Evolutionary conservation across 1,140 invertebrate species (phyloP), one percentile per base, ranked within the genome.

Genomic region (Planococcus citri): DNA sequence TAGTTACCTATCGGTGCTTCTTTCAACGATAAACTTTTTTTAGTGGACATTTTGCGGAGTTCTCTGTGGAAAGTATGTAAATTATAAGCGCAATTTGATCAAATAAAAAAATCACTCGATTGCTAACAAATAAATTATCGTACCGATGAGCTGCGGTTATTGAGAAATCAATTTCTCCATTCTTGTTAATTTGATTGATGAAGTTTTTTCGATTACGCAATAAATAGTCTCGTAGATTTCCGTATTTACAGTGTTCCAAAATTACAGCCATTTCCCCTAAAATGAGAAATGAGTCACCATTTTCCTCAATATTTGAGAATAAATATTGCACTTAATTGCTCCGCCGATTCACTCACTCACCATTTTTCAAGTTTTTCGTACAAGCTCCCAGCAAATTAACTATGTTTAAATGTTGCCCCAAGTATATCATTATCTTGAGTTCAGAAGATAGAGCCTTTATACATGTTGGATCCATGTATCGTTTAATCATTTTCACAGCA

Each of bases 321-420:
- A 6, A 6, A 33, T 33, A 33, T 3, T 33, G n/a, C n/a, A n/a
- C n/a, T n/a, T n/a, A n/a, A n/a, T n/a, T n/a, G n/a, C n/a, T n/a
- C n/a, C n/a, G n/a, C n/a, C n/a, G n/a, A n/a, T n/a, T n/a, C n/a
- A n/a, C n/a, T n/a, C 37, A 78, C 83, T 82, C 82, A 94, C 94
- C 86, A 84, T 93, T 94, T 1, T 85, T 84, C 68, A 95, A 86
- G 76, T 95, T 89, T 76, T 91, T 91, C 0, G 94, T 97, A 70
- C 91, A 92, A 24, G 94, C 95, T 67, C 95, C 95, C 1, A 97
- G 82, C 21, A 97, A 80, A 81, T 97, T 97, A 0, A 97, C 91
- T 24, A 97, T 93, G 77, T 97, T 97, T 0, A 97, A 77, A 80
- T 97, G 94, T 75, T 91, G 90, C 0, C 94, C 94, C 71, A 97